Base-by-base conservation (phyloP, 2,113 vertebrate species). In the Balaeniceps rex region DNA sequence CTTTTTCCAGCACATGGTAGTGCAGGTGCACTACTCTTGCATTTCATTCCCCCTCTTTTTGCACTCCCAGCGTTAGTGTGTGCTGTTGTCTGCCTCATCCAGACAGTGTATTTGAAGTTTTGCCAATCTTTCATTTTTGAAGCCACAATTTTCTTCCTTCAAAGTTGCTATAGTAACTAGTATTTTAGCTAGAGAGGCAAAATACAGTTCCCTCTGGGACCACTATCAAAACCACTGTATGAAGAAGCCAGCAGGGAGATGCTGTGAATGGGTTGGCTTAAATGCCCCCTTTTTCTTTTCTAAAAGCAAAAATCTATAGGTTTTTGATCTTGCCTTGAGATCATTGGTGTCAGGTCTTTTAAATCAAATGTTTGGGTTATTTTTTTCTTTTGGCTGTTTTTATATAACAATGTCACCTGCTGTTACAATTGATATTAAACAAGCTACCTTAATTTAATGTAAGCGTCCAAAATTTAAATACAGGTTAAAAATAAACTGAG, bases 391-490 rank as follows among this genome's bases (percentile, higher is more conserved):
- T 97, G 96, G 94, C 97, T 98, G 96, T 98, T 98, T 98, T 98
- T 98, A 97, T 98, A 98, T 98, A 95, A 98, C 96, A 98, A 95
- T 97, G 97, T 98, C 98, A 98, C 97, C 97, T 98, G 97, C 97
- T 97, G 97, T 98, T 97, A 97, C 96, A 98, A 84, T 91, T 97
- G 95, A 98, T 97, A 98, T 79, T 98, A 96, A 98, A 96, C 88
- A 96, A 98, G 97, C 98, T 98, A 98, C 97, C 97, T 97, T 98
- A 98, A 98, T 98, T 98, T 98, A 98, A 97, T 98, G 97, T 98
- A 97, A 97, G 97, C 98, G 97, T 98, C 97, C 97, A 98, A 98
- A 97, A 97, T 86, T 97, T 96, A 98, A 97, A 97, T 97, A 95
- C 98, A 98, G 98, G 97, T 97, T 97, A 97, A 97, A 97, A 97